Evolutionary conservation across 2,113 vertebrate genomes (phyloP).

Genomic region (Ciconia stormi): DNA sequence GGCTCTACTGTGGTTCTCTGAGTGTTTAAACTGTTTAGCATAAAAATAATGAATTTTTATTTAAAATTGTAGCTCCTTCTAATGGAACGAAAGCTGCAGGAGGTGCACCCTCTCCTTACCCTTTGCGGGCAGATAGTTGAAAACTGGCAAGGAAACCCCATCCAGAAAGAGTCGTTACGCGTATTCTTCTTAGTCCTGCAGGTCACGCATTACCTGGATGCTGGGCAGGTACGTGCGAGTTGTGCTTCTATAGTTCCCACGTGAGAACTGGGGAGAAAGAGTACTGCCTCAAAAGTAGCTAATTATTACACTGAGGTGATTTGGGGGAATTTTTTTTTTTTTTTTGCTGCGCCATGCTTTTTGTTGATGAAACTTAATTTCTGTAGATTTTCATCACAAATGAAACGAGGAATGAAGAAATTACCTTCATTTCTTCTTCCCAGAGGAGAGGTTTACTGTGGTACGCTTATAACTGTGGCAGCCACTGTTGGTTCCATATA

Average conservation of each 20-base stretch:
- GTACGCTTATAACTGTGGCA: rapidly evolving
- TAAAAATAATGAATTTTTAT: background rate
- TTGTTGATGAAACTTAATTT: rapidly evolving
- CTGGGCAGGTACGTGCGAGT: constrained; percentile 84
- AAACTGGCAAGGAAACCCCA: constrained; percentile 98
- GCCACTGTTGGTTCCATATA: rapidly evolving
- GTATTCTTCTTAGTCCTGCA: constrained; percentile 98
- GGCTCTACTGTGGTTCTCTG: background rate
- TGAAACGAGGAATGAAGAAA: background rate
- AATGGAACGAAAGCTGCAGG: constrained; percentile 96
- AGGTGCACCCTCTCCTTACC: constrained; percentile 95
- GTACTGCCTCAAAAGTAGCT: rapidly evolving
- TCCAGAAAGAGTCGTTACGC: constrained; percentile 95
- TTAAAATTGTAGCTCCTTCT: constrained; percentile 81
- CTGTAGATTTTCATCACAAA: rapidly evolving
- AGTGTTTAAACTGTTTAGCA: background rate
- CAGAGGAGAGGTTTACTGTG: background rate
- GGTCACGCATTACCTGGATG: constrained; percentile 97
- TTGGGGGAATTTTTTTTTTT: rapidly evolving
- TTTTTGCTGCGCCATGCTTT: rapidly evolving
- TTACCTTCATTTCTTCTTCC: background rate
- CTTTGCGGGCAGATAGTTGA: constrained; percentile 98
- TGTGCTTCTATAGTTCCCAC: rapidly evolving
- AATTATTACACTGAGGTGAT: no score
- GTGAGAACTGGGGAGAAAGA: no score